A percentile compares a stretch with the other conserved stretches of the same genome.
These are phyloP conservation scores for Myiotriccus ornatus DNA, from an alignment of 2,797 vertebrate genomes.

Conservation along the genomic window DNA sequence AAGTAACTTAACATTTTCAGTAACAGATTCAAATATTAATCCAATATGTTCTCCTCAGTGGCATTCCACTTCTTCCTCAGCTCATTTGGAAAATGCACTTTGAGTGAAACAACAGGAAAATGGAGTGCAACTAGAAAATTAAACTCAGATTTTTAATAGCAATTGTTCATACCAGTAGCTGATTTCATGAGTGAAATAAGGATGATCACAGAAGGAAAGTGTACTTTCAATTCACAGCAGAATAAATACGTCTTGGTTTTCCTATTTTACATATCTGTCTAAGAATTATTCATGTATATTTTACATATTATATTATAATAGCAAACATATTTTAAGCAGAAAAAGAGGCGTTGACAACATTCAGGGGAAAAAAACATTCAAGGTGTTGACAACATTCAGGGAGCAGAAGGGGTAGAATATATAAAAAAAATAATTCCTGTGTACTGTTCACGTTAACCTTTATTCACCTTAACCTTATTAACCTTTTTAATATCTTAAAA, in stretches of 20 bases:
- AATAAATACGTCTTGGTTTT: neutral
- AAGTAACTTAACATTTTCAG: neutral
- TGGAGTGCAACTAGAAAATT: neutral
- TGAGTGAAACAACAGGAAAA: neutral
- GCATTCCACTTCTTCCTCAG: neutral
- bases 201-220: neutral
- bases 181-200: neutral
- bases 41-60: neutral
- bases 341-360: neutral
- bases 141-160: neutral
- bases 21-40: neutral
- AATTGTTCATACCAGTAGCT: neutral
- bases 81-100: neutral
- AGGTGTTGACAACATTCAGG: neutral
- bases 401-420: rapidly evolving
- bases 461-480: neutral
- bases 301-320: neutral
- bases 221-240: neutral
- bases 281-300: neutral
- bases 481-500: neutral
- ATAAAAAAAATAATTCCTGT: neutral
- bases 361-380: neutral
- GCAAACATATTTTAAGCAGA: neutral
- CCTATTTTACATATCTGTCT: neutral
- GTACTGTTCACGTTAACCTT: neutral